A percentile compares a stretch with the other conserved stretches of the same genome.
Evolutionary conservation across 2,888 invertebrate genomes (phyloP).

Genomic region (Cataglyphis livida): DNA sequence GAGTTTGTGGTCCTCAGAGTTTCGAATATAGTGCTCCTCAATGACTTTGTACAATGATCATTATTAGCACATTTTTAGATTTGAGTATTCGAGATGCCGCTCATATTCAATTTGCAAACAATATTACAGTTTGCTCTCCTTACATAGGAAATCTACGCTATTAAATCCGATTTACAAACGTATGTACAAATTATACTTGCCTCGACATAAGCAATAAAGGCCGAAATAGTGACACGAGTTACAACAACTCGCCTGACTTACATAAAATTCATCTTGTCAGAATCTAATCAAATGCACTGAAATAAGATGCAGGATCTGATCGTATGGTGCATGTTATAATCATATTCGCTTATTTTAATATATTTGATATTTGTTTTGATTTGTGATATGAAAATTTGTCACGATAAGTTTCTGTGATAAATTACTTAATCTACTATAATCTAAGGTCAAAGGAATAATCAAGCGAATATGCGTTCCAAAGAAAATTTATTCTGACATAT

Average conservation of each 20-base stretch:
- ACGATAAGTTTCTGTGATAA: neutral
- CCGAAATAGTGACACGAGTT: neutral
- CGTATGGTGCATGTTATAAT: neutral
- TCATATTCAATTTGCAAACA: neutral
- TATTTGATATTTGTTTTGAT: neutral
- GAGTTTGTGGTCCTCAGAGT: slow-evolving; percentile 81
- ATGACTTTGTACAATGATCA: slow-evolving; percentile 6
- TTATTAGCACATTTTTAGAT: neutral
- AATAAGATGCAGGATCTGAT: neutral
- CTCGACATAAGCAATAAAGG: slow-evolving; percentile 8
- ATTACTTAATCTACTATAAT: neutral
- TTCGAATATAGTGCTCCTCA: slow-evolving; percentile 63
- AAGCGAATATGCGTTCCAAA: neutral
- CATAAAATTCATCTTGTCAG: neutral
- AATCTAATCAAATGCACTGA: neutral
- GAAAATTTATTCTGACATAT: neutral
- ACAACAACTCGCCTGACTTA: neutral
- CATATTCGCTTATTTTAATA: neutral
- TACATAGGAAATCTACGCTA: neutral
- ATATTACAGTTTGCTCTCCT: neutral
- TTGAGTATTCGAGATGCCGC: slow-evolving; percentile 16
- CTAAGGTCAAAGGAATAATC: neutral
- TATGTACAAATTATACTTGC: slow-evolving; percentile 20
- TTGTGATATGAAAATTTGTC: neutral
- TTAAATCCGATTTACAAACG: slow-evolving; percentile 1